These are phyloP conservation scores for Tetropium fuscum DNA, from an alignment of 2,888 invertebrate species.

Conservation along the genomic window DNA sequence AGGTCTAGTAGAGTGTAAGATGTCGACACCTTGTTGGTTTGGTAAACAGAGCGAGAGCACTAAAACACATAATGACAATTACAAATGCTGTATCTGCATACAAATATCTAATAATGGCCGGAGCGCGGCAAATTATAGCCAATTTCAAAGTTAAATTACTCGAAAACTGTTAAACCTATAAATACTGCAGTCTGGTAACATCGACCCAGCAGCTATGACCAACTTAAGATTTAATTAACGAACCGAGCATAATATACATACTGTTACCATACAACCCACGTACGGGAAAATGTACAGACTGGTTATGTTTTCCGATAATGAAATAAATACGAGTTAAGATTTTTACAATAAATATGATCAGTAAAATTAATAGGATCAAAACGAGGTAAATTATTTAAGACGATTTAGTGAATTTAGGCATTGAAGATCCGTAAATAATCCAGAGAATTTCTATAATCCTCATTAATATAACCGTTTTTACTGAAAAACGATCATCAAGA, in stretches of 20 bases:
- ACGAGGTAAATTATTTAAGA: no score
- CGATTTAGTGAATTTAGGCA: no score
- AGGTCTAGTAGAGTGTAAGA: neutral
- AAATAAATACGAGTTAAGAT: no score
- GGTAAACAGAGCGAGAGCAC: constrained; percentile 1
- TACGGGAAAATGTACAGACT: neutral
- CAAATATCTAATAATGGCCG: constrained; percentile 55
- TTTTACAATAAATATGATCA: no score
- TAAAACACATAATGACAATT: constrained; percentile 51
- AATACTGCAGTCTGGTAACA: constrained; percentile 32
- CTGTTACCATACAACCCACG: constrained; percentile 8
- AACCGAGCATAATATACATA: constrained; percentile 10
- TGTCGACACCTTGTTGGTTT: constrained; percentile 7
- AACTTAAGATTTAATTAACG: constrained; percentile 27
- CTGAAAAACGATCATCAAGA: no score
- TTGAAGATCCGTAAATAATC: no score
- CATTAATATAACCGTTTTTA: no score
- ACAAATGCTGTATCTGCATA: constrained; percentile 56
- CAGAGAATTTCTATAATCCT: no score
- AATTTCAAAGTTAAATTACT: constrained; percentile 55
- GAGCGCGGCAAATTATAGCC: constrained; percentile 50
- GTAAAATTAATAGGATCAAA: no score
- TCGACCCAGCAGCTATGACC: constrained; percentile 32
- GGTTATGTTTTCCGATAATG: neutral
- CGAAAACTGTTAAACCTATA: constrained; percentile 51